These are phyloP conservation scores for Pilophorus perplexus DNA, from an alignment of 2,888 invertebrate species.

Conservation along the genomic window DNA sequence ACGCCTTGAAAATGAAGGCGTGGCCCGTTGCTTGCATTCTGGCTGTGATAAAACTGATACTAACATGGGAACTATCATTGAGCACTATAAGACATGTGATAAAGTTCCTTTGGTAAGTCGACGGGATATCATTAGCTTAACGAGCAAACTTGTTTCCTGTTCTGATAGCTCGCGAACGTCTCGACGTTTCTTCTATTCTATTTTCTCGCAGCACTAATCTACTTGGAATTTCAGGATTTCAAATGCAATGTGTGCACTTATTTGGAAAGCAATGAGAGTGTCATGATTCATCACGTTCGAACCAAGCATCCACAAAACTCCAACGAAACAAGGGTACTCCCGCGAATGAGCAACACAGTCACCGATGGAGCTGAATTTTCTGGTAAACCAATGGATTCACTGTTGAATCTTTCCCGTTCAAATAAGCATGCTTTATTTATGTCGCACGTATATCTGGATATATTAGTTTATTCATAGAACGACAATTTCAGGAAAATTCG, in stretches of 20 bases:
- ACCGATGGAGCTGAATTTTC: not conserved
- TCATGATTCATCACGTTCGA: slow-evolving; percentile 13
- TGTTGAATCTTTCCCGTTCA: too few relatives aligned
- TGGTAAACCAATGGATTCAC: not conserved
- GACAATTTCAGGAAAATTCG: slow-evolving; percentile 3
- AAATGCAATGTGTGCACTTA: slow-evolving; percentile 15
- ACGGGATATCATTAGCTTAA: too few relatives aligned
- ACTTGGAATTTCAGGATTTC: slow-evolving; percentile 12
- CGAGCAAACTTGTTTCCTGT: too few relatives aligned
- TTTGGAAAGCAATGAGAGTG: not conserved
- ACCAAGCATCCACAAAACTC: slow-evolving; percentile 4
- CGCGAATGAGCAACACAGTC: not conserved
- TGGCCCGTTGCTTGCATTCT: not conserved
- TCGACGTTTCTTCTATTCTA: too few relatives aligned
- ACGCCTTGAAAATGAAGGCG: too few relatives aligned
- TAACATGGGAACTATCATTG: not conserved
- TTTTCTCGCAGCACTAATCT: too few relatives aligned
- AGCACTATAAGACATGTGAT: slow-evolving; percentile 10
- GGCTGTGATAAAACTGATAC: not conserved
- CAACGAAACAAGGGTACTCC: not conserved
- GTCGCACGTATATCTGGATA: not conserved
- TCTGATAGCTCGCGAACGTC: too few relatives aligned
- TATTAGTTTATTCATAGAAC: too few relatives aligned
- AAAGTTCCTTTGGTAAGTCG: slow-evolving; percentile 15
- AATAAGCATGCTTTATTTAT: not conserved